A percentile compares a stretch with the other conserved stretches of the same genome.
phyloP scores from a whole-genome alignment of 2,888 invertebrate genomes.

The Poecilus cupreus region DNA sequence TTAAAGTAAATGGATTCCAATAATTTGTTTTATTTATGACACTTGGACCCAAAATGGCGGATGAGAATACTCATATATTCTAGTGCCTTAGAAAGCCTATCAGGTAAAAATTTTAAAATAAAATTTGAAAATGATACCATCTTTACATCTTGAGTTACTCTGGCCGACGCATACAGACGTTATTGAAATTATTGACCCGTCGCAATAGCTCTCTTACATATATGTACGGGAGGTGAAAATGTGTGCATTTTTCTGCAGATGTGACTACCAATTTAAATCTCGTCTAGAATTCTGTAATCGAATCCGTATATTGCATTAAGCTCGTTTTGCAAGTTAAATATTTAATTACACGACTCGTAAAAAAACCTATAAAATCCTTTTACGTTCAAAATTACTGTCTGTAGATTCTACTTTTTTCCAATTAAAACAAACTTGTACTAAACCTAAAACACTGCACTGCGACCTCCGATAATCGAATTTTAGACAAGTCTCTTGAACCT shows the following conservation, averaged over 20 bases:
- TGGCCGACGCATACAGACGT: too few relatives aligned
- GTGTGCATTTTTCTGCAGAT: too few relatives aligned
- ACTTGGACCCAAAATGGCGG: too few relatives aligned
- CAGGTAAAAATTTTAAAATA: too few relatives aligned
- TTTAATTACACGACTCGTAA: constrained; percentile 43
- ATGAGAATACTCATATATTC: too few relatives aligned
- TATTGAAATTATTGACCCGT: too few relatives aligned
- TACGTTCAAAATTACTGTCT: constrained; percentile 37
- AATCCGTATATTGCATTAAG: constrained; percentile 37
- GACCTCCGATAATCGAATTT: constrained; percentile 8
- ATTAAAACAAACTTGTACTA: constrained; percentile 42
- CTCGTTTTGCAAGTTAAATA: constrained; percentile 44
- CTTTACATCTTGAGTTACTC: too few relatives aligned
- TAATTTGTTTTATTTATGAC: too few relatives aligned
- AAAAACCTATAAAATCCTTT: constrained; percentile 43
- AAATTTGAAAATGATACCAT: too few relatives aligned
- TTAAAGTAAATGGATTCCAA: too few relatives aligned
- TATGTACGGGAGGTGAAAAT: neutral
- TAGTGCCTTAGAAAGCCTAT: too few relatives aligned
- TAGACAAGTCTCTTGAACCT: neutral
- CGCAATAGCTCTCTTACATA: too few relatives aligned
- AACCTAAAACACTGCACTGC: constrained; percentile 33
- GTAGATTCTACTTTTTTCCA: constrained; percentile 38
- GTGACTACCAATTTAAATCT: constrained; percentile 24
- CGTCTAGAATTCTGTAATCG: constrained; percentile 8